Conservation (phyloP, 2,888 invertebrate species). For the Epiblema foenella region DNA sequence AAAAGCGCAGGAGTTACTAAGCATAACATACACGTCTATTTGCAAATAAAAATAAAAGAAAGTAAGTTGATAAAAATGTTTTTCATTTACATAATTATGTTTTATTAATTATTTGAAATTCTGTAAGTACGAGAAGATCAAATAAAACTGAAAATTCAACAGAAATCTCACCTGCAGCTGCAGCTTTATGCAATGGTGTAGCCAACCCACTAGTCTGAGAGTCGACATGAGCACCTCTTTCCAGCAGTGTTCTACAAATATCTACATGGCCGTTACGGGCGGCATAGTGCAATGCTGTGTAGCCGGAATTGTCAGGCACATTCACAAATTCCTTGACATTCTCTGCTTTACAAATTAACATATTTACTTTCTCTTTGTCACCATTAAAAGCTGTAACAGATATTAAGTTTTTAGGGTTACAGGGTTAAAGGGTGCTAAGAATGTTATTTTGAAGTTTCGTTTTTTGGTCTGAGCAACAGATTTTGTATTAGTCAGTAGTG, state of each 20-base stretch:
- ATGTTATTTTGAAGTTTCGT: too few relatives aligned
- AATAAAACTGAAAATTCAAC: not conserved
- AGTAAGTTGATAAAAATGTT: not conserved
- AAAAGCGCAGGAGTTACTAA: too few relatives aligned
- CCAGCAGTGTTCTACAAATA: slow-evolving; percentile 88
- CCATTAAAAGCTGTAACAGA: slow-evolving; percentile 88
- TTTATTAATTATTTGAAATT: not conserved
- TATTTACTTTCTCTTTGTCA: slow-evolving; percentile 87
- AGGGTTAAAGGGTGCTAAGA: not conserved
- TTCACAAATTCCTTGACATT: slow-evolving; percentile 85
- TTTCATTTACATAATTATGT: not conserved
- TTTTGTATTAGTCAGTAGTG: too few relatives aligned
- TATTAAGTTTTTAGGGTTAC: slow-evolving; percentile 13
- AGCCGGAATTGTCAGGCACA: slow-evolving; percentile 90
- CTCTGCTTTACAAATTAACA: slow-evolving; percentile 77
- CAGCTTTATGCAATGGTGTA: slow-evolving; percentile 93
- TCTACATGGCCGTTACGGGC: slow-evolving; percentile 90
- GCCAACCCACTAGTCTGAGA: slow-evolving; percentile 90
- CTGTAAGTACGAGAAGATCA: not conserved
- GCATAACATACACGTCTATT: not conserved
- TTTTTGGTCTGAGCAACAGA: too few relatives aligned
- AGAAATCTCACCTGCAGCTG: slow-evolving; percentile 86
- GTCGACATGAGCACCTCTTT: slow-evolving; percentile 89
- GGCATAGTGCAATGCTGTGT: slow-evolving; percentile 95
- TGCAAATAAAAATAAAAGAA: not conserved